phyloP scores from a whole-genome alignment of 2,113 vertebrate species.

The Dissostichus mawsoni region DNA sequence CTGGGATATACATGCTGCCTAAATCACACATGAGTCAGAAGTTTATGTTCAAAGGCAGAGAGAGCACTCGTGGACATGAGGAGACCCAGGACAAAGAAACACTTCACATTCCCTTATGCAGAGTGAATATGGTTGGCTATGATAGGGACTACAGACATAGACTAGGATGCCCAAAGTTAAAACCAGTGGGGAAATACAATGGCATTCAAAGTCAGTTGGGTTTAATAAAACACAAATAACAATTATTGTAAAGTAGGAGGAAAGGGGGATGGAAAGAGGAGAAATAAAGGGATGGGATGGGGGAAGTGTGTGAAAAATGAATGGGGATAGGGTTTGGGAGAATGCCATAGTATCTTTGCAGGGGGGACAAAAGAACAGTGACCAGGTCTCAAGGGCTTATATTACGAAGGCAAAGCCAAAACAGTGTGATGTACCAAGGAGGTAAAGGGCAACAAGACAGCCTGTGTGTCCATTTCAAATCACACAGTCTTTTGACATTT shows the following conservation, averaged over 20 bases:
- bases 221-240: conserved; percentile 41
- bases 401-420: conserved; percentile 41
- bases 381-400: conserved; percentile 44
- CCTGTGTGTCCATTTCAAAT: neutral
- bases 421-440: neutral
- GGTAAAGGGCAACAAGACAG: neutral
- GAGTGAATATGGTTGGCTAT: conserved; percentile 2
- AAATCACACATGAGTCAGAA: conserved; percentile 43
- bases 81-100: conserved; percentile 66
- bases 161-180: conserved; percentile 10
- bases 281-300: conserved; percentile 47
- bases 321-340: conserved; percentile 65
- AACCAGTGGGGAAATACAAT: conserved; percentile 1
- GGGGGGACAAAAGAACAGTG: conserved; percentile 59
- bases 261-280: conserved; percentile 59
- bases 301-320: conserved; percentile 70
- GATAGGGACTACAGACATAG: conserved; percentile 5
- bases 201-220: conserved; percentile 31
- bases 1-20: conserved; percentile 18
- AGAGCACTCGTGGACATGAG: conserved; percentile 37
- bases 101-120: conserved; percentile 69
- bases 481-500: conserved; percentile 7
- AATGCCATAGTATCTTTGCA: conserved; percentile 59
- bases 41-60: conserved; percentile 56
- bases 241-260: conserved; percentile 50